These are phyloP conservation scores for Heterodera filipjevi DNA, from an alignment of 2,888 invertebrate genomes.

Conservation along the genomic window DNA sequence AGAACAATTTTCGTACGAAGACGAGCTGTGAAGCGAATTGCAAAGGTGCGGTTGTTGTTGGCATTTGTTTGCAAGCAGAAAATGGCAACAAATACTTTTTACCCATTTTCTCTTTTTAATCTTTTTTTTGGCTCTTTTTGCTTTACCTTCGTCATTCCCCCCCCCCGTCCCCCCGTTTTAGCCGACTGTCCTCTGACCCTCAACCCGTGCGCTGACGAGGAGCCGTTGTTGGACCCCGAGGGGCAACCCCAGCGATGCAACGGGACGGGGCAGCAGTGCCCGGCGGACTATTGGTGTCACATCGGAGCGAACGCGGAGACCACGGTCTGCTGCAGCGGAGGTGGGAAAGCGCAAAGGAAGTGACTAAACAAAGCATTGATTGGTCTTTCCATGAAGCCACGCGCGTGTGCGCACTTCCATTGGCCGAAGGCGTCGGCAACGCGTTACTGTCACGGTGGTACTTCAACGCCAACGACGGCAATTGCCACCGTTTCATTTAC, in stretches of 20 bases:
- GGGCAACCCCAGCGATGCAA: conserved; percentile 53
- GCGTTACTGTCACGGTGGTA: conserved; percentile 48
- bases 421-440: conserved; percentile 52
- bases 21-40: conserved; percentile 58
- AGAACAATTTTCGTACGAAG: conserved; percentile 63
- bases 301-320: conserved; percentile 59
- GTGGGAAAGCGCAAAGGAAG: conserved; percentile 31
- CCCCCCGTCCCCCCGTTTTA: conserved; percentile 24
- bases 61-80: neutral
- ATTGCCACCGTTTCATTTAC: conserved; percentile 60
- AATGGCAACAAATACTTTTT: neutral
- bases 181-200: conserved; percentile 39
- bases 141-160: neutral
- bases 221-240: conserved; percentile 49
- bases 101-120: no score
- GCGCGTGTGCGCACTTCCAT: conserved; percentile 36
- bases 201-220: conserved; percentile 61
- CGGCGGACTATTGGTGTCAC: conserved; percentile 62
- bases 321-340: conserved; percentile 63
- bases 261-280: conserved; percentile 49
- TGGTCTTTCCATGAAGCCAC: neutral
- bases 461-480: conserved; percentile 43
- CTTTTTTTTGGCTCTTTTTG: neutral
- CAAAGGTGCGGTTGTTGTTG: conserved; percentile 37
- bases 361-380: neutral